A percentile compares a stretch with the other conserved stretches of the same genome.
phyloP scores from a whole-genome alignment of 2,113 vertebrate species.

The Oryzias melastigma region DNA sequence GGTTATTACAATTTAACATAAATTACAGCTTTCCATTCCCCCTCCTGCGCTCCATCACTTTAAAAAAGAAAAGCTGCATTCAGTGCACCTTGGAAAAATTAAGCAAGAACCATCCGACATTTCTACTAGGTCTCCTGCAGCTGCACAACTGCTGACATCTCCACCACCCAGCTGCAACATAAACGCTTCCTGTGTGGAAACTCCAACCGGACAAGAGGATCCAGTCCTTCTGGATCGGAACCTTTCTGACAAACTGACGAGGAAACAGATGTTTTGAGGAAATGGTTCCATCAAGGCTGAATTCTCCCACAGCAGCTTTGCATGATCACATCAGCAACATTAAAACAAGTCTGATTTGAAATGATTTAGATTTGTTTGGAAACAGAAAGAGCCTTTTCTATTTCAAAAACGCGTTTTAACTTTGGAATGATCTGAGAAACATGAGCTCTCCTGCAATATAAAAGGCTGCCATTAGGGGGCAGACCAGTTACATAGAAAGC shows the following conservation, averaged over 20 bases:
- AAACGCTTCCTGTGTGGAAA: slow-evolving; percentile 53
- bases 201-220: background rate
- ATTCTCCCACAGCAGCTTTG: too few species aligned
- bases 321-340: too few species aligned
- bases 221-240: slow-evolving; percentile 13
- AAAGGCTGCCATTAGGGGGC: slow-evolving; percentile 37
- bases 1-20: slow-evolving; percentile 1
- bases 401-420: too few species aligned
- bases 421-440: too few species aligned
- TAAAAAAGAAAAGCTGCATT: background rate
- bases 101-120: too few species aligned
- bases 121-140: slow-evolving; percentile 6
- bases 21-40: background rate
- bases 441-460: slow-evolving; percentile 16
- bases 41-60: background rate
- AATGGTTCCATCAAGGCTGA: too few species aligned
- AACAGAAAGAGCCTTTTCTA: too few species aligned
- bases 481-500: slow-evolving; percentile 1
- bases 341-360: too few species aligned
- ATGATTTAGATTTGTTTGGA: too few species aligned
- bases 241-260: too few species aligned
- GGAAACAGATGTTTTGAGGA: too few species aligned
- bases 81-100: too few species aligned
- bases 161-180: background rate
- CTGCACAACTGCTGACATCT: slow-evolving; percentile 37